Evolutionary conservation across 1,140 invertebrate species (phyloP), one percentile per base, ranked within the genome.

Genomic region (Euwallacea fornicatus): DNA sequence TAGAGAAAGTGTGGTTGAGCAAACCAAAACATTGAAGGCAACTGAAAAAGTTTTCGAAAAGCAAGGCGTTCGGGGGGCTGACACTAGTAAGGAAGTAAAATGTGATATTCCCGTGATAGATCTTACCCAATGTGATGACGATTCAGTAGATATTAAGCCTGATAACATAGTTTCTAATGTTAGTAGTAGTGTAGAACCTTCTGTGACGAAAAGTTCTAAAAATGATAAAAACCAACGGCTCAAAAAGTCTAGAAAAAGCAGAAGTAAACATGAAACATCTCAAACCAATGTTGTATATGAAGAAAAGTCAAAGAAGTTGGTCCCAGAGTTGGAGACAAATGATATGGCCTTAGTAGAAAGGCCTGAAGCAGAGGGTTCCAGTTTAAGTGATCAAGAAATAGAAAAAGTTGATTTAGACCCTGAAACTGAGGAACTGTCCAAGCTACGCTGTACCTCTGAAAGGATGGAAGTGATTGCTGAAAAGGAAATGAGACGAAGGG

Each of bases 401-500:
- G 79, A 83, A 76, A 70, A 77, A 50, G 44, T 43, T 42, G 86
- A 90, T 76, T 86, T 90, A 66, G 91, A 93, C 78, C 87, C 88
- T 2, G 92, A 94, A 81, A 85, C 88, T 0, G 89, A 87, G 63
- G 92, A 94, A 78, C 85, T 95, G 69, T 87, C 93, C 0, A 88
- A 90, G 79, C 83, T 96, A 16, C 84, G 94, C 66, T 97, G 95
- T 84, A 88, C 93, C 44, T 95, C 93, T 81, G 93, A 94, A 78
- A 84, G 92, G 55, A 90, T 93, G 0, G 95, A 97, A 82, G 88
- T 95, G 42, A 86, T 95, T 54, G 92, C 93, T 33, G 93, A 93
- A 78, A 85, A 93, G 70, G 93, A 94, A 77, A 90, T 88, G 50
- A 85, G 93, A 61, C 82, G 89, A 53, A 84, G 90, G 71, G 88